Percentiles rank a stretch among this genome's conserved stretches.
Conservation (phyloP, 2,113 vertebrate genomes). For the Archocentrus centrarchus region DNA sequence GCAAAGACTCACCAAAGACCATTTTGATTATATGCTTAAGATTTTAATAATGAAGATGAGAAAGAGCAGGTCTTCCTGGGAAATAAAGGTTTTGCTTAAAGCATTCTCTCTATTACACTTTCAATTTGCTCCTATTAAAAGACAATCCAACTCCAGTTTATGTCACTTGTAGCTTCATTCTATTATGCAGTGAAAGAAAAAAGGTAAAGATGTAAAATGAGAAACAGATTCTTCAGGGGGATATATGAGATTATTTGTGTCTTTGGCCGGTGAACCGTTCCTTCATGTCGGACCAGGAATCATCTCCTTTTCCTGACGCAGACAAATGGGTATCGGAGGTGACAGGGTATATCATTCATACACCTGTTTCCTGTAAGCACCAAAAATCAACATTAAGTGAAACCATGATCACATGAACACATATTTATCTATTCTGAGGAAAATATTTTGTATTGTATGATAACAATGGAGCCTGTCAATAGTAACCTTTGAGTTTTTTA, state of each 20-base stretch:
- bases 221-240: background rate
- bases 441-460: background rate
- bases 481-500: background rate
- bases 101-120: too few species aligned
- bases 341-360: background rate
- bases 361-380: background rate
- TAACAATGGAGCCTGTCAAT: background rate
- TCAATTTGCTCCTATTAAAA: too few species aligned
- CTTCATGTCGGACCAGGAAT: background rate
- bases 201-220: background rate
- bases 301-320: background rate
- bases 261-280: background rate
- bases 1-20: background rate
- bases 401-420: background rate
- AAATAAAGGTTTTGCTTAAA: background rate
- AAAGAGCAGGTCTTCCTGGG: background rate
- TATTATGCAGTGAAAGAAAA: background rate
- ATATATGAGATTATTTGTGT: background rate
- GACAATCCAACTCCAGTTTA: background rate
- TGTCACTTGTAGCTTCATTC: background rate
- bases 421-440: background rate
- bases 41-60: background rate
- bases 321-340: background rate
- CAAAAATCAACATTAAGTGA: background rate
- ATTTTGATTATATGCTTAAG: background rate